Evolutionary conservation across 2,113 vertebrate species (phyloP), one percentile per base, ranked within the genome.

Genomic region (Lates calcarifer): DNA sequence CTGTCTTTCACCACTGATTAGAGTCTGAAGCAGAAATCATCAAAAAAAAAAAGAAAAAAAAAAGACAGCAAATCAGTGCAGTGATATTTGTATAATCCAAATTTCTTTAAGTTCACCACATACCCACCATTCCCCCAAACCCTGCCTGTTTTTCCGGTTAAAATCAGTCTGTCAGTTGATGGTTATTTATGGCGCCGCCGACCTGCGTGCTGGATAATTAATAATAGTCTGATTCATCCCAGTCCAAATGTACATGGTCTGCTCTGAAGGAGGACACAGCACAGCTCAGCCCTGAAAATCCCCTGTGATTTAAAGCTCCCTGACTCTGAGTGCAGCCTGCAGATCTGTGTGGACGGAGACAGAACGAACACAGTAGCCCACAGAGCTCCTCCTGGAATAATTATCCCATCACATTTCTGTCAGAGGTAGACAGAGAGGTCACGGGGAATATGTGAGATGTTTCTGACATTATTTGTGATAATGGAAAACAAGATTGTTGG

Each of bases 201-300:
- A 77, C 77, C 87, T 83, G 89, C 65, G 47, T 73, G 90, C 76
- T 29, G 83, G 72, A 85, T 91, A 91, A 95, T 94, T 94, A 93
- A 93, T 94, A 94, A 94, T 81, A 84, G 86, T 79, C 85, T 90
- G 91, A 93, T 93, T 94, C 92, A 94, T 94, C 88, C 82, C 39
- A 35, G 87, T 93, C 90, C 90, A 92, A 89, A 84, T 75, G 81
- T 73, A 87, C 80, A 82, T 33, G 75, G 79, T 70, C 75, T 78
- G 70, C 74, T 79, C 79, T 65, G 69, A 64, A 81, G 82, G 82
- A 79, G 84, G 69, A 87, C 77, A 77, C 74, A 83, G 77, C 75
- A 26, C 79, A 77, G 77, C 87, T 79, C 79, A 74, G 83, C 79
- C 57, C 58, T 74, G 81, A 83, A 86, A 88, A 76, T 68, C 88